phyloP scores from a whole-genome alignment of 2,113 vertebrate species.

The Callopanchax toddi region DNA sequence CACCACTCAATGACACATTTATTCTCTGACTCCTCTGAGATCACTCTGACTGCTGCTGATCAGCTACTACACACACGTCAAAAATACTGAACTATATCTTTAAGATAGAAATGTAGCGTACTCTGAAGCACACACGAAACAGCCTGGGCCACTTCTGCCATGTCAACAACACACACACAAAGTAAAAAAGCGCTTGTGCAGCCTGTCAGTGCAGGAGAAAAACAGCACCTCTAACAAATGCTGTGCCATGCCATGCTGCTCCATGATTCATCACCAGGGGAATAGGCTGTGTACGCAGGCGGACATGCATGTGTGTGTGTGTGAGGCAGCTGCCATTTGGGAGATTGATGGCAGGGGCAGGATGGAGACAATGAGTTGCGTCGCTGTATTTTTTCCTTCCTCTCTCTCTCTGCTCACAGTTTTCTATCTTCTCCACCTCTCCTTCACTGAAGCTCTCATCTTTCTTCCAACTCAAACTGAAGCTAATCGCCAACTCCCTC shows the following conservation, averaged over 20 bases:
- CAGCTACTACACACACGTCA: neutral
- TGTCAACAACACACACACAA: constrained; percentile 10
- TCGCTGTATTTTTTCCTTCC: constrained; percentile 33
- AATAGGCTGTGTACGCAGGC: constrained; percentile 56
- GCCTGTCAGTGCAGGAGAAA: constrained; percentile 53
- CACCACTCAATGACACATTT: no score
- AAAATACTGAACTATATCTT: neutral
- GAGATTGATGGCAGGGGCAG: constrained; percentile 67
- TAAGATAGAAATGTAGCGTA: neutral
- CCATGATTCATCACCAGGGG: constrained; percentile 65
- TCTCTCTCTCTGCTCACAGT: constrained; percentile 19
- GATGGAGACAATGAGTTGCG: constrained; percentile 71
- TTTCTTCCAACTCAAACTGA: constrained; percentile 24
- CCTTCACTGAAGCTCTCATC: constrained; percentile 25
- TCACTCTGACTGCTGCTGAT: neutral
- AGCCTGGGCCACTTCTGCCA: constrained; percentile 22
- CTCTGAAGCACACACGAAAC: neutral
- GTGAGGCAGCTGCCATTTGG: constrained; percentile 54
- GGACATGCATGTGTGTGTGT: constrained; percentile 27
- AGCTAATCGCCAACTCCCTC: constrained; percentile 34
- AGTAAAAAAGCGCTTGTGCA: constrained; percentile 19
- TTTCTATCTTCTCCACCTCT: constrained; percentile 32
- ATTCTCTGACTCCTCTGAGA: neutral
- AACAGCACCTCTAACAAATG: constrained; percentile 59
- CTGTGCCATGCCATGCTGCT: constrained; percentile 46